Base-by-base conservation (phyloP, 1,140 invertebrate species). In the Bombus picipes region DNA sequence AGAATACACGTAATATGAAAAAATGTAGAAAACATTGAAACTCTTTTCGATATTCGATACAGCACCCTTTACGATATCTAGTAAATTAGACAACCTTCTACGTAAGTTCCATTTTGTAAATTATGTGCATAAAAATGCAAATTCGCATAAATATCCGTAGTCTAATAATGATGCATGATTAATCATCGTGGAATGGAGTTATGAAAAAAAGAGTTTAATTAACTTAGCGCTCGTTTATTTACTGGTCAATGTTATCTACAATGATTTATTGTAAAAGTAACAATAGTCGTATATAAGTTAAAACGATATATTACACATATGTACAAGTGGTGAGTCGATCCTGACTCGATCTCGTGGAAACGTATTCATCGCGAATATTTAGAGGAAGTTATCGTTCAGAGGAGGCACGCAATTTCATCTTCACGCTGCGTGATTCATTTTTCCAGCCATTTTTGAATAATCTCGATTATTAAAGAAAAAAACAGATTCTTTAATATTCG, bases 261-360 rank as follows among this genome's bases (percentile, higher is more conserved):
- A 92, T 90, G 84, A 91, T 94, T 94, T 91, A 90, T 92, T 91
- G 90, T 93, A 95, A 93, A 94, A 95, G 92, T 94, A 94, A 94
- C 93, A 94, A 94, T 94, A 93, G 87, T 86, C 81, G 88, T 91
- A 89, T 92, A 93, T 93, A 94, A 94, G 89, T 94, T 93, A 94
- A 93, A 93, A 93, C 90, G 89, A 93, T 91, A 90, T 94, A 92
- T 92, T 75, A 91, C 94, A 94, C 94, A 94, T 94, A 94, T 94
- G 85, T 94, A 94, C 93, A 94, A 72, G 87, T 86, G 39, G 85
- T 70, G 53, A 81, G 37, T 73, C 53, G 57, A 43, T 74, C 37
- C 39, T 62, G 53, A 57, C 32, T 34, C 74, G 43, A 88, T 88
- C 68, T 39, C 76, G 43, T 59, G 57, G 59, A 32, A 12, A 32